Evolutionary conservation across 2,797 vertebrate genomes (phyloP).

Genomic region (Sebastes cheni): DNA sequence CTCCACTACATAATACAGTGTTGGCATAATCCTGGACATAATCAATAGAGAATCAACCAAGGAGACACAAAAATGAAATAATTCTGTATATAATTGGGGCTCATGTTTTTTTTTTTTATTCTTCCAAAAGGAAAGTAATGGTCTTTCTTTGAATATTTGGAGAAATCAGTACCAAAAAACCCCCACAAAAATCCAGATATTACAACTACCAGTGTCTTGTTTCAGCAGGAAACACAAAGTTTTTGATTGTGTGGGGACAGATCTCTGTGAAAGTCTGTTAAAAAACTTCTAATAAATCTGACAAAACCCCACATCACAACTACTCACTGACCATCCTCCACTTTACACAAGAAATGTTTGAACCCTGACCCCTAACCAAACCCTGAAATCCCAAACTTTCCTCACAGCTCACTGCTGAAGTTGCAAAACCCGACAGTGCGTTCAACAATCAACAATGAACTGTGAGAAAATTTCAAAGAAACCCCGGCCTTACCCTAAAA

Average conservation of each 20-base stretch:
- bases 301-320: background rate
- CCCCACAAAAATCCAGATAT: background rate
- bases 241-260: background rate
- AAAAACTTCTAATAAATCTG: background rate
- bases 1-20: background rate
- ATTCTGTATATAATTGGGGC: background rate
- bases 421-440: background rate
- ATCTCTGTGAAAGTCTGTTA: background rate
- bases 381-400: background rate
- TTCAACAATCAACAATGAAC: background rate
- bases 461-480: background rate
- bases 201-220: background rate
- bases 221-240: background rate
- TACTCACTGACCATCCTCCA: background rate
- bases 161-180: background rate
- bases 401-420: background rate
- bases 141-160: background rate
- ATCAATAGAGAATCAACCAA: background rate
- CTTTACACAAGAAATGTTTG: background rate
- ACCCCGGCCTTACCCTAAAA: no score
- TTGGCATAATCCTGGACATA: background rate
- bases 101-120: background rate
- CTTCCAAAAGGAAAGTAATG: background rate
- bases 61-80: background rate
- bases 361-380: background rate